A percentile compares a stretch with the other conserved stretches of the same genome.
These are phyloP conservation scores for Xerus rutilus DNA, from an alignment of 2,797 vertebrate genomes.

Conservation along the genomic window DNA sequence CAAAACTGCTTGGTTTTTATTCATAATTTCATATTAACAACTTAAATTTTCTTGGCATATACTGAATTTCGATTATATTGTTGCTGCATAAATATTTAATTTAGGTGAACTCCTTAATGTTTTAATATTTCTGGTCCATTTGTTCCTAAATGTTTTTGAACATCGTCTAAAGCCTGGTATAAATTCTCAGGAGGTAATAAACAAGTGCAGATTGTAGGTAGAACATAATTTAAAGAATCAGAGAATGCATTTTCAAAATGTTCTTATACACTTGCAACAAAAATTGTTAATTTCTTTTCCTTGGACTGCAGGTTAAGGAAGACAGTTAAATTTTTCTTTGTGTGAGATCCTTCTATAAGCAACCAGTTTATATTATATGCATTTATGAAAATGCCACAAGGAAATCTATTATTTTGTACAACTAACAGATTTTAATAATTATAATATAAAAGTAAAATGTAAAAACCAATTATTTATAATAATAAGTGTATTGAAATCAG, in stretches of 20 bases:
- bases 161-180: slow-evolving; percentile 75
- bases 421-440: not conserved
- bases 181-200: slow-evolving; percentile 75
- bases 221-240: slow-evolving; percentile 79
- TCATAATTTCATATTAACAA: slow-evolving; percentile 76
- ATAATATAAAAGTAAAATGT: not conserved
- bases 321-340: not conserved
- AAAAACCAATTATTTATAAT: not conserved
- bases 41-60: slow-evolving; percentile 70
- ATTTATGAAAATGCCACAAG: not conserved
- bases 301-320: not conserved
- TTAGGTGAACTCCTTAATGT: slow-evolving; percentile 80
- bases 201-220: slow-evolving; percentile 68
- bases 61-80: slow-evolving; percentile 84
- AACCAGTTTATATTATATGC: not conserved
- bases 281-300: not conserved
- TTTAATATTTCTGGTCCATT: slow-evolving; percentile 84
- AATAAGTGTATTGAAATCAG: not conserved
- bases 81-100: slow-evolving; percentile 84
- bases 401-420: not conserved
- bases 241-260: slow-evolving; percentile 16
- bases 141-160: slow-evolving; percentile 80
- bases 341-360: not conserved
- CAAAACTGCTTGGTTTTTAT: slow-evolving; percentile 51
- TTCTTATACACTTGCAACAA: slow-evolving; percentile 1